Evolutionary conservation across 2,113 vertebrate species (phyloP), one percentile per base, ranked within the genome.

Genomic region (Antechinus flavipes): DNA sequence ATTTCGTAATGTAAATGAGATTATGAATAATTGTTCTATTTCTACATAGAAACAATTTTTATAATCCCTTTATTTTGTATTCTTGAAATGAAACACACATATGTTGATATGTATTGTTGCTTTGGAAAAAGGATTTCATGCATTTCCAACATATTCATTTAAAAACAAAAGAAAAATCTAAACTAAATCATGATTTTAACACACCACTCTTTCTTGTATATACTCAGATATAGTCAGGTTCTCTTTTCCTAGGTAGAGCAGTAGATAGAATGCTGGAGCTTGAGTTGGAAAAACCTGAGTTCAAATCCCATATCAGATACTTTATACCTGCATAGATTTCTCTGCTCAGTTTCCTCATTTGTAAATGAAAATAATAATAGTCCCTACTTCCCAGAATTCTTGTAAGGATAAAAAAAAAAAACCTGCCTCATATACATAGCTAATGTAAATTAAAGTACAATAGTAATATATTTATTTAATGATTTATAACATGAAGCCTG

Each of bases 51-150:
- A 49, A 24, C 6, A 76, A 30, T 89, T 46, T 93, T 91, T 52
- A 8, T 54, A 25, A 89, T 68, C 61, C 54, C 0, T 30, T 7
- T 58, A n/a, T 27, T 54, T 89, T 61, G 90, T 91, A 42, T 30
- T 12, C 35, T 53, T 56, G 93, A 58, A 54, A 54, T 93, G 27
- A 96, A 93, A 91, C 49, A 5, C 3, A 35, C 4, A 76, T 7
- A 1, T 61, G 95, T 89, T 89, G 50, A 24, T 92, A 22, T 49
- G 35, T 90, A 0, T 14, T 35, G 54, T 93, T 94, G 26, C 46
- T 94, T n/a, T 93, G 92, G n/a, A 94, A 96, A 76, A 92, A 22
- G 24, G 0, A 94, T 14, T 93, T 93, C 53, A 76, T 2, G 26
- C 11, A 89, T 56, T 91, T 93, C 3, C 61, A 54, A 55, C 90